phyloP scores from a whole-genome alignment of 2,888 invertebrate genomes.

The Diarsia mendica region DNA sequence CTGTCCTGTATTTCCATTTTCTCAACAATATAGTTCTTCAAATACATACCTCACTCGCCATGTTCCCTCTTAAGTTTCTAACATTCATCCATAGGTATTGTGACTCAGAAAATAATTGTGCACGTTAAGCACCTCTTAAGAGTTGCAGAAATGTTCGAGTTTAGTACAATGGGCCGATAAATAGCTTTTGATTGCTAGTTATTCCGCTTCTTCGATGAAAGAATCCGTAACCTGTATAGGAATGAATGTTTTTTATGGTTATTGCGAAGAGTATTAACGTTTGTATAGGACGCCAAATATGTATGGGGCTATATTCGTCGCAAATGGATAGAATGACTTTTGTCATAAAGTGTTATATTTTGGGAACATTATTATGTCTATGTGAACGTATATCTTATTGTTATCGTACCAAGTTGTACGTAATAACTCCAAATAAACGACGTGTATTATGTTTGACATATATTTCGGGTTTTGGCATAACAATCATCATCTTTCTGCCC shows the following conservation, averaged over 20 bases:
- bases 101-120: slow-evolving; percentile 28
- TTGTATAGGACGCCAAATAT: slow-evolving; percentile 28
- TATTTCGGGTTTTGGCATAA: neutral
- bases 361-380: slow-evolving; percentile 2
- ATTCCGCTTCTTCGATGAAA: slow-evolving; percentile 49
- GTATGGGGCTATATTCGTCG: slow-evolving; percentile 26
- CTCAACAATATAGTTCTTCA: too few species aligned
- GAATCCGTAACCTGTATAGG: slow-evolving; percentile 52
- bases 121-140: slow-evolving; percentile 40
- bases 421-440: neutral
- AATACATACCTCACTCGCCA: too few species aligned
- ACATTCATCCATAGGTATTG: slow-evolving; percentile 6
- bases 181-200: slow-evolving; percentile 60
- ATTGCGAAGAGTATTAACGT: slow-evolving; percentile 34
- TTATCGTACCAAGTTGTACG: neutral
- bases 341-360: slow-evolving; percentile 6
- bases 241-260: slow-evolving; percentile 55
- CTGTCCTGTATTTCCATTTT: too few species aligned
- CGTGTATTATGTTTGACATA: neutral
- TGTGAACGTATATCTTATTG: neutral
- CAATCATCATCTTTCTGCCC: neutral
- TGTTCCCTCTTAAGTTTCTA: neutral
- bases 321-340: slow-evolving; percentile 15
- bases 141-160: slow-evolving; percentile 53
- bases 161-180: slow-evolving; percentile 53